Percentiles rank a stretch among this genome's conserved stretches.
Conservation (phyloP, 2,888 invertebrate genomes). For the Meteorus colon region DNA sequence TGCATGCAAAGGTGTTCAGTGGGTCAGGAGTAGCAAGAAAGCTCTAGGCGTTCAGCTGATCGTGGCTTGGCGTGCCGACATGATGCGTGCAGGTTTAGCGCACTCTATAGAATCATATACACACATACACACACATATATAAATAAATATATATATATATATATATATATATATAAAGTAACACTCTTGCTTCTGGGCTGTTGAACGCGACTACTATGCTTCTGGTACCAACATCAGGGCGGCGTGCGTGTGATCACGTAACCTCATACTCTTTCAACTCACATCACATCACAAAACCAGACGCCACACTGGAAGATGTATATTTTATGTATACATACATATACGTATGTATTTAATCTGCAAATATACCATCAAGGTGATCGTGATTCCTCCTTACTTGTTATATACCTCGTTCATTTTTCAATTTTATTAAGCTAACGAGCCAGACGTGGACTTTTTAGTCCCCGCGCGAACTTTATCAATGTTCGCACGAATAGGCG, state of each 20-base stretch:
- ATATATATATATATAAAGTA: conserved; percentile 26
- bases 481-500: conserved; percentile 37
- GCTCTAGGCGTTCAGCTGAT: conserved; percentile 57
- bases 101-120: conserved; percentile 36
- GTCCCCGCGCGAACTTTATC: conserved; percentile 32
- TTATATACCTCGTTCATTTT: conserved; percentile 28
- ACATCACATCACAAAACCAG: conserved; percentile 17
- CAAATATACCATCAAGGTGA: conserved; percentile 35
- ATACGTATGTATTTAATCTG: conserved; percentile 17
- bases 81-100: conserved; percentile 62
- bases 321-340: not conserved
- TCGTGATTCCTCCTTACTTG: conserved; percentile 27
- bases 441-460: conserved; percentile 19
- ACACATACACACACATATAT: not conserved
- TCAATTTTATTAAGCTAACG: conserved; percentile 42
- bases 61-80: conserved; percentile 55
- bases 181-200: conserved; percentile 42
- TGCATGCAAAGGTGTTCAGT: conserved; percentile 69
- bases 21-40: conserved; percentile 71
- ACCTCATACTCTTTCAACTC: conserved; percentile 41
- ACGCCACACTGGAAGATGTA: not conserved
- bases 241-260: conserved; percentile 56
- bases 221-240: conserved; percentile 48
- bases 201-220: conserved; percentile 46
- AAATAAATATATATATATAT: conserved; percentile 27